Percentiles rank a stretch among this genome's conserved stretches.
phyloP scores from a whole-genome alignment of 2,888 invertebrate genomes.

The Carcina quercana region DNA sequence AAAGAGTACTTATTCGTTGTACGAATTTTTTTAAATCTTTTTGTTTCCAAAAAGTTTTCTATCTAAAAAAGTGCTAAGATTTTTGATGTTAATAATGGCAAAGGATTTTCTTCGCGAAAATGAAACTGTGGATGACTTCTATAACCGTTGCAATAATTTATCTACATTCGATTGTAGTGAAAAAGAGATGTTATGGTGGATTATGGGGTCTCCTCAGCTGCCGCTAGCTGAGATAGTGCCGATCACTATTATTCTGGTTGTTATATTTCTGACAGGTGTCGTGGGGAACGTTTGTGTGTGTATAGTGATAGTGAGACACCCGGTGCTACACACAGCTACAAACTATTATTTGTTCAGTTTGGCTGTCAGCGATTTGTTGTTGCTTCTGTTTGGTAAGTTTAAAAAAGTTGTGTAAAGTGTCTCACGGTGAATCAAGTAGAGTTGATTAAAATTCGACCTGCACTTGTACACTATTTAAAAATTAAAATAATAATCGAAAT shows the following conservation, averaged over 20 bases:
- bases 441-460: too few relatives aligned
- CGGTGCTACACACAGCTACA: slow-evolving; percentile 90
- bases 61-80: too few relatives aligned
- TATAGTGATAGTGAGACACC: slow-evolving; percentile 86
- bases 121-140: slow-evolving; percentile 57
- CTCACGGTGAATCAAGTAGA: too few relatives aligned
- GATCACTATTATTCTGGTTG: slow-evolving; percentile 81
- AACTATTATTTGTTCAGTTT: slow-evolving; percentile 94
- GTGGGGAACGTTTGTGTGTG: slow-evolving; percentile 90
- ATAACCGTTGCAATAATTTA: slow-evolving; percentile 59
- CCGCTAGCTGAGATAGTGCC: slow-evolving; percentile 73
- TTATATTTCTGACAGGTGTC: slow-evolving; percentile 88
- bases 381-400: slow-evolving; percentile 85
- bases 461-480: too few relatives aligned
- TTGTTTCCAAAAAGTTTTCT: too few relatives aligned
- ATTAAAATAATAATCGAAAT: too few relatives aligned
- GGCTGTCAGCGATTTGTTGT: slow-evolving; percentile 89
- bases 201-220: slow-evolving; percentile 77
- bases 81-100: slow-evolving; percentile 3
- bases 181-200: slow-evolving; percentile 72
- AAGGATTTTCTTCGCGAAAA: slow-evolving; percentile 39
- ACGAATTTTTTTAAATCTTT: too few relatives aligned
- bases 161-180: slow-evolving; percentile 74
- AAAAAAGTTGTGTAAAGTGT: not conserved
- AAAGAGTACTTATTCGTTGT: too few relatives aligned